Base-by-base conservation (phyloP, 2,888 invertebrate species). In the Chrysolina americana region DNA sequence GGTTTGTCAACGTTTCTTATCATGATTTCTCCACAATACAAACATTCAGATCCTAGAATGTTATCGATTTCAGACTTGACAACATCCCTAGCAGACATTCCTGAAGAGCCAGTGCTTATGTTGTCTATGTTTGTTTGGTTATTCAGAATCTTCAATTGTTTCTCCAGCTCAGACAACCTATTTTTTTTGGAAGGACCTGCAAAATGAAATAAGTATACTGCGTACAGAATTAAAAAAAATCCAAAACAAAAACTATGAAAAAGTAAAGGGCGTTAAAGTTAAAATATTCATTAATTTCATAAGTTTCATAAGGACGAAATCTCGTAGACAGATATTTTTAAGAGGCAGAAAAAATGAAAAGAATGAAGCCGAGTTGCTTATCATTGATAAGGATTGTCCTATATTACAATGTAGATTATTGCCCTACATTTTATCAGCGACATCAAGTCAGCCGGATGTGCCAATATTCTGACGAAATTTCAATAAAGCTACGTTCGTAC, bases 1-100 rank as follows among this genome's bases (percentile, higher is more conserved):
- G 97, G 96, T 82, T 94, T 93, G 87, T 97, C 97, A 73, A 98
- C 95, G 59, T 95, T 93, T 79, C 94, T 93, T 83, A 98, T 97
- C 94, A 98, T 96, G 82, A 93, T 91, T 80, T 97, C 95, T 3
- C 98, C 98, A 86, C 98, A 98, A 89, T 94, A 97, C 6, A 97
- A 90, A 87, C 98, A 98, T 88, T 98, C 98, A 0, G 93, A 92
- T 0, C 98, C 98, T 1, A 98, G 90, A 2, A 98, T 92, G 83
- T 96, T 95, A 87, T 98, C 98, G 47, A 98, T 92, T 82, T 97
- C 95, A 56, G 92, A 91, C 88, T 95, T 93, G 0, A 96, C 88
- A 76, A 93, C 90, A 77, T 94, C 94, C 63, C 92, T 89, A 0
- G 90, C 89, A 1, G 90, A 90, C 77, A 87, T 90, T 84, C 88